Evolutionary conservation across 1,140 invertebrate species (phyloP).

Genomic region (Ptiloglossa arizonensis): DNA sequence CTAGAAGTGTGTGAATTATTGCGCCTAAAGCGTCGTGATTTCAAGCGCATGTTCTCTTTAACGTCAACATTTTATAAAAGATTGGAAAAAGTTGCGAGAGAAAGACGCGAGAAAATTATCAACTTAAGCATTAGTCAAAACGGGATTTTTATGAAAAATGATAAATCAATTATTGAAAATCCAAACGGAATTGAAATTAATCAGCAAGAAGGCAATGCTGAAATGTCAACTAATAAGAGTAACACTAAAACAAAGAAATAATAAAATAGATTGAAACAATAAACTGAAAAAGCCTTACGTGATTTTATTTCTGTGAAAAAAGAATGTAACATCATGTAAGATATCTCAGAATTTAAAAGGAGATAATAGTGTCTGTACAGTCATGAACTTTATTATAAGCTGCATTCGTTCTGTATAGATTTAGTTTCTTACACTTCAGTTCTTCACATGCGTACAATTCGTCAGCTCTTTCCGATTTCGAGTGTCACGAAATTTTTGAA

Average conservation of each 20-base stretch:
- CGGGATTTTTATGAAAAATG: background rate
- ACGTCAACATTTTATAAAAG: conserved; percentile 56
- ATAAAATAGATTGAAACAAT: background rate
- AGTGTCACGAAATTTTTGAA: background rate
- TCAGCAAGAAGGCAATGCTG: background rate
- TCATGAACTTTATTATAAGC: background rate
- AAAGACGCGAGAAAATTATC: conserved; percentile 33
- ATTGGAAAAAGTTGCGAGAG: conserved; percentile 44
- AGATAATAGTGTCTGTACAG: background rate
- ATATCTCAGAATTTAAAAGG: background rate
- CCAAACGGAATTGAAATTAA: background rate
- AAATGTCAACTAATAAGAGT: background rate
- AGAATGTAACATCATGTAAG: background rate
- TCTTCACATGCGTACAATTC: background rate
- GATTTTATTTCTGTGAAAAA: no score
- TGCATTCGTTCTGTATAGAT: background rate
- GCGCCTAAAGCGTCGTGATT: conserved; percentile 68
- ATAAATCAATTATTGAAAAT: background rate
- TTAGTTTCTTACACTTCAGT: no score
- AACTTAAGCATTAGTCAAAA: background rate
- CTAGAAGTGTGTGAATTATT: conserved; percentile 73
- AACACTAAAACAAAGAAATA: no score
- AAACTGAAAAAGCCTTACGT: no score
- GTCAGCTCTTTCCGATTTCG: background rate
- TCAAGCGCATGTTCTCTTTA: conserved; percentile 60